These are phyloP conservation scores for Ovis aries DNA, from an alignment of 2,113 vertebrate species.

Conservation along the genomic window DNA sequence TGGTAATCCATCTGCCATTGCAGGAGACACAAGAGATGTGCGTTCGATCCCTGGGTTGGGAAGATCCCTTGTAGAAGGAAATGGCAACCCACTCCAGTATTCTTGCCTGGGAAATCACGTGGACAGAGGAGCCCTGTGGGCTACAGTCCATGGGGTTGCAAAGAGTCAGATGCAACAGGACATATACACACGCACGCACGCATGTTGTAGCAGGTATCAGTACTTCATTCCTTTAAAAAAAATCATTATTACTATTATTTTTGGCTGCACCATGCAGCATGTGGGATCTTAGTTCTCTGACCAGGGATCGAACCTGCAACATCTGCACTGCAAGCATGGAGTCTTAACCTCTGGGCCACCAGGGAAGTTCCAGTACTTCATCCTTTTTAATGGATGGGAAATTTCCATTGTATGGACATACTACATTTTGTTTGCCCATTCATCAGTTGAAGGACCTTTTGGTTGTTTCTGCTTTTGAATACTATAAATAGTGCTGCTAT, in stretches of 20 bases:
- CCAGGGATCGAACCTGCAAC: neutral
- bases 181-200: neutral
- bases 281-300: neutral
- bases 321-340: neutral
- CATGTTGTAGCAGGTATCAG: neutral
- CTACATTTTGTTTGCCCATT: neutral
- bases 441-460: neutral
- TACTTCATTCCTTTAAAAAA: neutral
- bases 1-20: neutral
- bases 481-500: neutral
- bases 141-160: neutral
- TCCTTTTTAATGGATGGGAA: neutral
- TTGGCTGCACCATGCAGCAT: neutral
- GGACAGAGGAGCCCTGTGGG: neutral
- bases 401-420: neutral
- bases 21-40: neutral
- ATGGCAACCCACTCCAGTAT: neutral
- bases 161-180: neutral
- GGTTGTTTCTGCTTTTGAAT: neutral
- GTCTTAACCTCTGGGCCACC: neutral
- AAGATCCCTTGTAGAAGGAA: neutral
- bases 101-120: neutral
- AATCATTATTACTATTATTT: neutral
- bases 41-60: neutral
- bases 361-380: neutral